phyloP scores from a whole-genome alignment of 2,113 vertebrate species.

The Nesogale talazaci region DNA sequence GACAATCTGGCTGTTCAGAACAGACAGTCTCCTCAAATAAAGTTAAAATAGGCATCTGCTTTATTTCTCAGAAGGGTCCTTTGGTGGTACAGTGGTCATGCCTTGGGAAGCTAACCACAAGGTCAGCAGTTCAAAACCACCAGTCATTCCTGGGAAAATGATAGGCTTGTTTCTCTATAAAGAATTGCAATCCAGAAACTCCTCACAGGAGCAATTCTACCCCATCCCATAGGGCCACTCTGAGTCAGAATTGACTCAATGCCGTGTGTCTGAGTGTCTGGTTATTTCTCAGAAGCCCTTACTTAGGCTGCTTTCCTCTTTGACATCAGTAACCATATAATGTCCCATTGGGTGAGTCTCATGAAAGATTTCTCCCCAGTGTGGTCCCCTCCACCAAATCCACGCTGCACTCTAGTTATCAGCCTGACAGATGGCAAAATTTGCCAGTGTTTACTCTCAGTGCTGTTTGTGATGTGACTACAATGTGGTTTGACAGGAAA shows the following conservation, averaged over 20 bases:
- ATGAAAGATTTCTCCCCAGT: neutral
- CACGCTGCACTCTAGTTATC: too few species aligned
- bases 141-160: too few species aligned
- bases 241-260: too few species aligned
- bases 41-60: neutral
- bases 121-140: too few species aligned
- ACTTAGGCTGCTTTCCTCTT: constrained; percentile 7
- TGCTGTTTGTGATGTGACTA: neutral
- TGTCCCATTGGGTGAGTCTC: neutral
- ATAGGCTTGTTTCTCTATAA: too few species aligned
- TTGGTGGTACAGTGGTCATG: too few species aligned
- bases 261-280: too few species aligned
- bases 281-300: neutral
- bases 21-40: neutral
- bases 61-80: neutral
- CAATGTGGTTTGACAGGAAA: neutral
- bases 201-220: too few species aligned
- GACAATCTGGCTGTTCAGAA: neutral
- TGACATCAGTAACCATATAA: neutral
- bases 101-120: too few species aligned
- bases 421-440: neutral
- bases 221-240: too few species aligned
- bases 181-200: too few species aligned
- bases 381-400: neutral
- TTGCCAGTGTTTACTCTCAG: neutral